Conservation (phyloP, 37 sponge, comb jelly and placozoan species). For the Corticium candelabrum region DNA sequence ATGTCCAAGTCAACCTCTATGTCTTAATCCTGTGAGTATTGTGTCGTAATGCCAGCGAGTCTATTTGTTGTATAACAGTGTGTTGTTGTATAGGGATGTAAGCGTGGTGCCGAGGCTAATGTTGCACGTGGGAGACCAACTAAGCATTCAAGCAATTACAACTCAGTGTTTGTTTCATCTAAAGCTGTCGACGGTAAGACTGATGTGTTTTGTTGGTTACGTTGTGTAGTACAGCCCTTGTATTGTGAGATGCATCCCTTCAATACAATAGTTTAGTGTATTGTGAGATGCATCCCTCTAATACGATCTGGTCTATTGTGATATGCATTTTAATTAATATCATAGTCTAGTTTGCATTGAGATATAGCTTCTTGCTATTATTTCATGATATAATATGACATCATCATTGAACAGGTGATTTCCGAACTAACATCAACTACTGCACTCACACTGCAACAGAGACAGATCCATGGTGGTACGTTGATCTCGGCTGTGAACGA, state of each 20-base stretch:
- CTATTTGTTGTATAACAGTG: neutral
- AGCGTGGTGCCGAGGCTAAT: neutral
- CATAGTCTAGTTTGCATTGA: too few relatives aligned
- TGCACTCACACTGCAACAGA: neutral
- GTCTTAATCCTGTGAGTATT: neutral
- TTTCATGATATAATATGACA: too few relatives aligned
- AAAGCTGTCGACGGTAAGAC: neutral
- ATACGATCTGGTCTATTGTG: too few relatives aligned
- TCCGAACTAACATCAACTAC: neutral
- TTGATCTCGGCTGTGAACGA: neutral
- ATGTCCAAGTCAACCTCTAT: neutral
- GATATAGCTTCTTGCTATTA: too few relatives aligned
- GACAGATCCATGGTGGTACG: neutral
- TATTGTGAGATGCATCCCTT: too few relatives aligned
- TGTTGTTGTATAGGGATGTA: neutral
- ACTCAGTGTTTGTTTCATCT: neutral
- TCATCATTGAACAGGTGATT: too few relatives aligned
- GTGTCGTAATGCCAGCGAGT: neutral
- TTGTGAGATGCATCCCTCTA: too few relatives aligned
- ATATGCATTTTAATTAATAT: too few relatives aligned
- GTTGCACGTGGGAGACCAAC: neutral
- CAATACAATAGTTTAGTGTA: too few relatives aligned
- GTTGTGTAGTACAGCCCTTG: too few relatives aligned
- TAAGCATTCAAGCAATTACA: neutral
- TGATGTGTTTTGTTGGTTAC: too few relatives aligned